Base-by-base conservation (phyloP, 2,797 vertebrate genomes). In the Pampus argenteus region DNA sequence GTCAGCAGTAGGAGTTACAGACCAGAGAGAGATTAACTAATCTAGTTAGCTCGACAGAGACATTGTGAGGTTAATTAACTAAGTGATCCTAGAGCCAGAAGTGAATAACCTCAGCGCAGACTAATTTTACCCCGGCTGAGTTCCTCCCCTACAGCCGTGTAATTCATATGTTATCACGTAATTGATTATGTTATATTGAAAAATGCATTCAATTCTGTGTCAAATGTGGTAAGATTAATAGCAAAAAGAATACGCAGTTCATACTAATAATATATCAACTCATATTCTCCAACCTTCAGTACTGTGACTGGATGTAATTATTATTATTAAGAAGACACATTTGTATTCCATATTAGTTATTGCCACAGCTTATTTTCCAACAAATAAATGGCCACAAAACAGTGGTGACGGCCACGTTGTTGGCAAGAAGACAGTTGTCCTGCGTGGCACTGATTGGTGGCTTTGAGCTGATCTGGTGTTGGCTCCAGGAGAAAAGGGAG, bases 11-110 rank as follows among this genome's bases (percentile, higher is more conserved):
- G 91, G 92, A 83, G 88, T 94, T 55, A 89, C 91, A 74, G 92
- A 93, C 48, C 86, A 89, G 91, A 81, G 92, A 93, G 9, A 80
- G 89, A 51, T 40, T 1, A 4, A 47, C 40, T 94, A 91, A 94
- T 92, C 90, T 83, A 4, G 36, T 90, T 77, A 89, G 71, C 40
- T 61, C 62, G 64, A 69, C 66, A 15, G 62, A 17, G 34, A 77
- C 52, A 31, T 34, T 20, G 65, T 36, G 47, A 42, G 63, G 38
- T 82, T 79, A 76, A 91, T 89, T 82, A 83, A 78, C 26, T 76
- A 50, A 71, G 49, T 68, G 62, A 13, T 74, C 23, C 36, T 68
- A 26, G 40, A 40, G 58, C 29, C 65, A 50, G 38, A 11, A 18
- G 6, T 40, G 34, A 74, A 78, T 71, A 80, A 73, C 58, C 57